phyloP scores from a whole-genome alignment of 2,888 invertebrate species.

The Hydroisotoma schaefferi region DNA sequence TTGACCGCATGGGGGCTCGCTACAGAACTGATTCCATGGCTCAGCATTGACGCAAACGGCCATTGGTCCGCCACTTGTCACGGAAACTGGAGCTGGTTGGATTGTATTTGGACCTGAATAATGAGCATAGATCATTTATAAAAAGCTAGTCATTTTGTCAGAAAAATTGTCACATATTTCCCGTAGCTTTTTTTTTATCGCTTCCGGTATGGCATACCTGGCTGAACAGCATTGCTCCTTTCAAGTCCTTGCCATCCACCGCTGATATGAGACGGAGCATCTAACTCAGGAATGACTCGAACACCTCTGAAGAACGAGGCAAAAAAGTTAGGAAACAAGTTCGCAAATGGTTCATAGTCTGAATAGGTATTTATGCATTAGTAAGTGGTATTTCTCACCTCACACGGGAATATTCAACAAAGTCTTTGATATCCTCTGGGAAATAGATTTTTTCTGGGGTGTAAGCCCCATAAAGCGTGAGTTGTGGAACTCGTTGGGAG shows the following conservation, averaged over 20 bases:
- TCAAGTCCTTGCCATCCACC: slow-evolving; percentile 69
- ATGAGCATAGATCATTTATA: neutral
- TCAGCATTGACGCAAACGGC: slow-evolving; percentile 50
- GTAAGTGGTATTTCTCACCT: slow-evolving; percentile 50
- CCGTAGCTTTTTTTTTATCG: neutral
- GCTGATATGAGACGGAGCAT: slow-evolving; percentile 85
- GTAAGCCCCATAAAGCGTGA: slow-evolving; percentile 74
- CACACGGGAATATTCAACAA: slow-evolving; percentile 51
- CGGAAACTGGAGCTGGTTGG: slow-evolving; percentile 46
- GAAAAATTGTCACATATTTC: neutral
- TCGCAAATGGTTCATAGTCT: neutral
- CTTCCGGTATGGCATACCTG: slow-evolving; percentile 16
- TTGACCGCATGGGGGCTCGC: slow-evolving; percentile 82
- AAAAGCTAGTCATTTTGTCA: neutral
- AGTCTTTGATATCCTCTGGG: slow-evolving; percentile 50
- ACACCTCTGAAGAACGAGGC: slow-evolving; percentile 65
- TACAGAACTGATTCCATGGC: slow-evolving; percentile 52
- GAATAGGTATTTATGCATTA: neutral
- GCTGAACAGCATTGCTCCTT: slow-evolving; percentile 47
- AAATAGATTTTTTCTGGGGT: slow-evolving; percentile 63
- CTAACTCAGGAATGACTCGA: slow-evolving; percentile 84
- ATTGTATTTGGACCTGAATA: slow-evolving; percentile 45
- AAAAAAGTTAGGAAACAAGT: slow-evolving; percentile 1
- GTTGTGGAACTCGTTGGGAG: slow-evolving; percentile 66
- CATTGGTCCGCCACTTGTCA: slow-evolving; percentile 50